Evolutionary conservation across 35 echinoderm and acorn worm species (phyloP).

Genomic region (Lytechinus pictus): DNA sequence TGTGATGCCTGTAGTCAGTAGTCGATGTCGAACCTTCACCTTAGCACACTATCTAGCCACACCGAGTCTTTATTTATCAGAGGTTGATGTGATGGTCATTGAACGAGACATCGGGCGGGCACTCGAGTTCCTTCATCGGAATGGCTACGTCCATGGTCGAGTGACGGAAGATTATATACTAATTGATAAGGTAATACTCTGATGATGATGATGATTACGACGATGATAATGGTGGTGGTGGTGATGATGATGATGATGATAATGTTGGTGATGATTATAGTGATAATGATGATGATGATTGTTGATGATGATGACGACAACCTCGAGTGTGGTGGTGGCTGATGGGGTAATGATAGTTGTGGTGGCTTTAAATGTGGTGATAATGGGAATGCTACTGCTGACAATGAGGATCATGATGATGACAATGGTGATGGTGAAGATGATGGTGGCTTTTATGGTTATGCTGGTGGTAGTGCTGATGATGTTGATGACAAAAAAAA

Average conservation of each 20-base stretch:
- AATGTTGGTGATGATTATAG: not conserved
- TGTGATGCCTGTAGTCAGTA: slow-evolving; percentile 70
- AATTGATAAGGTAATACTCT: slow-evolving; percentile 64
- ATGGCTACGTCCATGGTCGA: slow-evolving; percentile 70
- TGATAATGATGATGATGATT: not conserved
- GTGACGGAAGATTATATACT: slow-evolving; percentile 74
- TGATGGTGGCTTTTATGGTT: too few species aligned
- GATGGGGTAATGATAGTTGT: too few species aligned
- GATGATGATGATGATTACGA: not conserved
- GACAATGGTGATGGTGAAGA: too few species aligned
- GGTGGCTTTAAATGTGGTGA: too few species aligned
- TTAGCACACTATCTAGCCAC: slow-evolving; percentile 61
- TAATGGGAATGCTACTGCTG: too few species aligned
- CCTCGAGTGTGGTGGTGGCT: too few species aligned
- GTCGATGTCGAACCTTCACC: slow-evolving; percentile 71
- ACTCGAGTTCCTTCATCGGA: slow-evolving; percentile 78
- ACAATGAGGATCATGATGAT: too few species aligned
- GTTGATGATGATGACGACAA: not conserved
- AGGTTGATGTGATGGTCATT: slow-evolving; percentile 68
- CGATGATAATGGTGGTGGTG: not conserved
- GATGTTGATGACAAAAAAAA: too few species aligned
- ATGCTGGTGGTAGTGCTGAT: too few species aligned
- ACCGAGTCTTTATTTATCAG: slow-evolving; percentile 59
- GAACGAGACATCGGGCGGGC: slow-evolving; percentile 81
- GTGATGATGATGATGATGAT: not conserved